Evolutionary conservation across 2,113 vertebrate genomes (phyloP).

Genomic region (Clinocottus analis): DNA sequence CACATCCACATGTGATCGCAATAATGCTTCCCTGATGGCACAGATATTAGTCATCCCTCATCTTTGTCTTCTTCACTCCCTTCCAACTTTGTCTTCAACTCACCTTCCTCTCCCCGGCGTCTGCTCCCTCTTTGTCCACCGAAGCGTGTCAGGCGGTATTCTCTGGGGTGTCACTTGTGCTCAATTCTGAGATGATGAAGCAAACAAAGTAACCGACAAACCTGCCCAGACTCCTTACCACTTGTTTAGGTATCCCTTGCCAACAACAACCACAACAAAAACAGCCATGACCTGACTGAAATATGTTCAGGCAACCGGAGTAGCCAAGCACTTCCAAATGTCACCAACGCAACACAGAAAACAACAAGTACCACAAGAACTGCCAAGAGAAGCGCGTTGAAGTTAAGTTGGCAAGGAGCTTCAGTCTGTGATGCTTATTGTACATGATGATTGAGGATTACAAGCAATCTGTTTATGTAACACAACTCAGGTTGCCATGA

Average conservation of each 20-base stretch:
- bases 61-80: constrained; percentile 36
- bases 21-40: constrained; percentile 35
- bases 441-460: neutral
- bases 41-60: constrained; percentile 41
- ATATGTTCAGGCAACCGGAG: constrained; percentile 46
- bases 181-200: constrained; percentile 63
- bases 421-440: neutral
- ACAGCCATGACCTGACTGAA: constrained; percentile 53
- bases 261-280: constrained; percentile 55
- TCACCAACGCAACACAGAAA: constrained; percentile 36
- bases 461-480: neutral
- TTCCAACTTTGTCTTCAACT: constrained; percentile 16
- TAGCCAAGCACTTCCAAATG: constrained; percentile 41
- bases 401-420: neutral
- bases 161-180: constrained; percentile 59
- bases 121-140: constrained; percentile 32
- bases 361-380: constrained; percentile 8
- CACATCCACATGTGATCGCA: constrained; percentile 19
- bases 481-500: neutral
- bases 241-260: constrained; percentile 49
- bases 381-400: neutral
- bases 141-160: constrained; percentile 44
- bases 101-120: constrained; percentile 33
- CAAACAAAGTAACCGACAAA: constrained; percentile 68
- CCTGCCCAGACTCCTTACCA: constrained; percentile 58